These are phyloP conservation scores for Dicyrtoma fusca DNA, from an alignment of 2,888 invertebrate species.

Conservation along the genomic window DNA sequence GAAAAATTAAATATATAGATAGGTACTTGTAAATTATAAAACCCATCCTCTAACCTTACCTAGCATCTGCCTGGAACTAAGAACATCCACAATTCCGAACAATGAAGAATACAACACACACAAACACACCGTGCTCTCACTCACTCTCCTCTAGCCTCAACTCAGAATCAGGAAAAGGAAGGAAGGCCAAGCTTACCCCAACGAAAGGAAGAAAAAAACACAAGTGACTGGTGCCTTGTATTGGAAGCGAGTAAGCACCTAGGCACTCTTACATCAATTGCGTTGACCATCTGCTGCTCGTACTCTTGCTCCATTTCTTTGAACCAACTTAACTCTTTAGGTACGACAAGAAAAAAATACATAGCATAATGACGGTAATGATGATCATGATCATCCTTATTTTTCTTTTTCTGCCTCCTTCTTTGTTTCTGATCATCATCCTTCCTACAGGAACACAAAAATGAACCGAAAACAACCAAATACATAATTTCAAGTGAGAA, in stretches of 20 bases:
- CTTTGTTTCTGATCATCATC: constrained; percentile 5
- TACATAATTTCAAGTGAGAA: background rate
- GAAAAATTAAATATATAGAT: too few species aligned
- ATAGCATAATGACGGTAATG: background rate
- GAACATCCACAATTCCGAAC: too few species aligned
- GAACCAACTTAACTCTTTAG: background rate
- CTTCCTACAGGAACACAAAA: background rate
- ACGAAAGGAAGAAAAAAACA: background rate
- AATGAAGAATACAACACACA: too few species aligned
- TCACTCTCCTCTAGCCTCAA: too few species aligned
- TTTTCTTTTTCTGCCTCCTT: constrained; percentile 16
- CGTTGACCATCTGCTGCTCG: constrained; percentile 30
- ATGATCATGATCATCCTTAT: constrained; percentile 9
- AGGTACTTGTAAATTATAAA: too few species aligned
- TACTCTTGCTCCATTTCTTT: constrained; percentile 18
- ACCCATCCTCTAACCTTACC: too few species aligned
- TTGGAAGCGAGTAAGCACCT: background rate
- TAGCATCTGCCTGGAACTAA: too few species aligned
- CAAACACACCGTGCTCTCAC: too few species aligned
- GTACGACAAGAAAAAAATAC: background rate
- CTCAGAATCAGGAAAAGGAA: too few species aligned
- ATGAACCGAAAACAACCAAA: constrained; percentile 1
- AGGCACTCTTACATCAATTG: background rate
- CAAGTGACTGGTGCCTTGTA: background rate
- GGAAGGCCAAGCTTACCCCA: constrained; percentile 23